Base-by-base conservation (phyloP, 2,888 invertebrate species). In the Caenorhabditis auriculariae region DNA sequence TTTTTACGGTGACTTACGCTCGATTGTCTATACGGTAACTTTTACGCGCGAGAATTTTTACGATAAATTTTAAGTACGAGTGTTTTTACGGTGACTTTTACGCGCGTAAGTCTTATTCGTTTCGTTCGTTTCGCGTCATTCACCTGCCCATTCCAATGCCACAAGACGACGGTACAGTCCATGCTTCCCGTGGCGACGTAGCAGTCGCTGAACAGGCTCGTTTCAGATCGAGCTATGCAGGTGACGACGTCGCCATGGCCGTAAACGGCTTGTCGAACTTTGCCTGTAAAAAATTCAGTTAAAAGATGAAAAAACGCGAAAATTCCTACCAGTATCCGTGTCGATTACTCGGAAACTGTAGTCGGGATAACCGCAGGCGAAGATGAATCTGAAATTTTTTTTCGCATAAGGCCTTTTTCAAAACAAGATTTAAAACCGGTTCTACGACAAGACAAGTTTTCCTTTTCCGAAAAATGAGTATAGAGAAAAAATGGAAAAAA, bases 161-260 rank as follows among this genome's bases (percentile, higher is more conserved):
- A 99, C 50, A 99, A 85, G 55, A 96, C 86, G 23, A 98, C 93
- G 0, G 96, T 96, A 84, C 96, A 96, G 85, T 99, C 98, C 45
- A 93, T 91, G 24, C 93, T 93, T 23, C 98, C 98, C 0, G 94
- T 94, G 0, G 95, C 95, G 72, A 98, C 89, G 85, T 96, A 98
- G 84, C 96, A 98, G 85, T 98, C 96, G 0, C 93, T 91, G n/a
- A 93, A 93, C 71, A 96, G 91, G 85, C 94, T 95, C 84, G 95
- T 95, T 84, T 99, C 98, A 2, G 94, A 95, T 47, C 96, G 88
- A 0, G 94, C 91, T 75, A 98, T 87, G 84, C 96, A 96, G 12
- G 96, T 96, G 73, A 98, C 98, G 51, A 98, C 93, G 64, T 95
- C 96, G 84, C 93, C 95, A 85, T 99, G 98, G 0, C 96, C 98